These are phyloP conservation scores for Heliconius melpomene DNA, from an alignment of 1,140 invertebrate species.

Conservation along the genomic window DNA sequence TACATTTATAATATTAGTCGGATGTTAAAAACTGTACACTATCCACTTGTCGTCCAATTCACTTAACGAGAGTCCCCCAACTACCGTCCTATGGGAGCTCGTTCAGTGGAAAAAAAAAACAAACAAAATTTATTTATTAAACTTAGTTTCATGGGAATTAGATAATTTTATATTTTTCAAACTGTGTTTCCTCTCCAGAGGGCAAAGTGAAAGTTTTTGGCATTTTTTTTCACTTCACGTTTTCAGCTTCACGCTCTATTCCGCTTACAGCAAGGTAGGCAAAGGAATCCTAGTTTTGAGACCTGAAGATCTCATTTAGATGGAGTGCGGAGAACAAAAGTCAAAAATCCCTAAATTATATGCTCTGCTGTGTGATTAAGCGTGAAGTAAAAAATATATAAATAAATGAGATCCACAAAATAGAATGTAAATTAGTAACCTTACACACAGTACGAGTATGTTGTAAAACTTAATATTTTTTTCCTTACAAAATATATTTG, in stretches of 20 bases:
- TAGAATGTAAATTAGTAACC: no score
- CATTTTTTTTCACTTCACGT: no score
- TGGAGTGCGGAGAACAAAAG: no score
- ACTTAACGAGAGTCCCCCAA: constrained; percentile 7
- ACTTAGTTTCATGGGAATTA: neutral
- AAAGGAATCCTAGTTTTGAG: no score
- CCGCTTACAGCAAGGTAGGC: no score
- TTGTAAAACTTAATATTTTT: neutral
- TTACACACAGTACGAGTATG: no score
- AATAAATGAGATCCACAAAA: no score
- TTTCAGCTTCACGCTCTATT: no score
- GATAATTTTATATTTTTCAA: constrained; percentile 2
- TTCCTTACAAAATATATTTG: neutral
- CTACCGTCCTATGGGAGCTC: neutral
- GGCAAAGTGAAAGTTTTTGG: neutral
- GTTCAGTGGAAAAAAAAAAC: neutral
- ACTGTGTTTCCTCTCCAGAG: neutral
- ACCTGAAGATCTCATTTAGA: no score
- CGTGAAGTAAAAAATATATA: no score
- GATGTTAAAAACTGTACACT: constrained; percentile 4
- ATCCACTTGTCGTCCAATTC: constrained; percentile 14
- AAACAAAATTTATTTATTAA: constrained; percentile 12
- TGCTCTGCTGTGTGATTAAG: no score
- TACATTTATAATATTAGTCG: neutral
- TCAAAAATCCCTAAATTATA: no score